Percentiles rank a stretch among this genome's conserved stretches.
phyloP scores from a whole-genome alignment of 2,113 vertebrate species.

The Calypte anna region DNA sequence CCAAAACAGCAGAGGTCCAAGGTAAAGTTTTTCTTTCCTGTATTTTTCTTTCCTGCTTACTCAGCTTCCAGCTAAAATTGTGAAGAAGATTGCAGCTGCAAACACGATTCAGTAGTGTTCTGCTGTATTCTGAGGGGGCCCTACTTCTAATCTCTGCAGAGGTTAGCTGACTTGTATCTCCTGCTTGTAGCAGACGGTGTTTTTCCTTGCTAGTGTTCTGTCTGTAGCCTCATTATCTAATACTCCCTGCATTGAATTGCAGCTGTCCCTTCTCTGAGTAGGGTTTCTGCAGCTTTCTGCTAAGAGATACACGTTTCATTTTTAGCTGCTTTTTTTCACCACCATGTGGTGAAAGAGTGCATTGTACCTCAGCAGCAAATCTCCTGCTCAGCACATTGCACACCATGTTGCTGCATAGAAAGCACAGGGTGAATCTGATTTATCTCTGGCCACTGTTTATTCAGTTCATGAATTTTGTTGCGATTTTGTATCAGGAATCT shows the following conservation, averaged over 20 bases:
- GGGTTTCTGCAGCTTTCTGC: constrained; percentile 56
- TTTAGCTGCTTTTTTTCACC: constrained; percentile 61
- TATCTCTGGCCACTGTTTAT: background rate
- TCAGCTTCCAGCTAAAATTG: background rate
- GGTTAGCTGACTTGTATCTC: background rate
- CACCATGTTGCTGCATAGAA: background rate
- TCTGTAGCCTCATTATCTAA: constrained; percentile 65
- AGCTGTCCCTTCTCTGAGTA: constrained; percentile 44
- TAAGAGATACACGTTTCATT: constrained; percentile 50
- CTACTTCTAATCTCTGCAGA: background rate
- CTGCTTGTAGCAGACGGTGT: background rate
- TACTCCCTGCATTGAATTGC: constrained; percentile 60
- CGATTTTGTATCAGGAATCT: background rate
- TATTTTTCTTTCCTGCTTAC: constrained; percentile 8
- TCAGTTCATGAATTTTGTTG: background rate
- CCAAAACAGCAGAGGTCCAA: background rate
- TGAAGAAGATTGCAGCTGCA: background rate
- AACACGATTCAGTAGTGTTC: background rate
- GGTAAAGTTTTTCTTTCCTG: constrained; percentile 41
- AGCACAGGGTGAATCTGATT: background rate
- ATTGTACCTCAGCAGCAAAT: constrained; percentile 41
- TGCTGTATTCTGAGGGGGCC: background rate
- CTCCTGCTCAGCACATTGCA: background rate
- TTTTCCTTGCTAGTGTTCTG: constrained; percentile 47
- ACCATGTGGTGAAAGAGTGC: constrained; percentile 65